These are phyloP conservation scores for Protaetia brevitarsis DNA, from an alignment of 1,140 invertebrate species.

Conservation along the genomic window DNA sequence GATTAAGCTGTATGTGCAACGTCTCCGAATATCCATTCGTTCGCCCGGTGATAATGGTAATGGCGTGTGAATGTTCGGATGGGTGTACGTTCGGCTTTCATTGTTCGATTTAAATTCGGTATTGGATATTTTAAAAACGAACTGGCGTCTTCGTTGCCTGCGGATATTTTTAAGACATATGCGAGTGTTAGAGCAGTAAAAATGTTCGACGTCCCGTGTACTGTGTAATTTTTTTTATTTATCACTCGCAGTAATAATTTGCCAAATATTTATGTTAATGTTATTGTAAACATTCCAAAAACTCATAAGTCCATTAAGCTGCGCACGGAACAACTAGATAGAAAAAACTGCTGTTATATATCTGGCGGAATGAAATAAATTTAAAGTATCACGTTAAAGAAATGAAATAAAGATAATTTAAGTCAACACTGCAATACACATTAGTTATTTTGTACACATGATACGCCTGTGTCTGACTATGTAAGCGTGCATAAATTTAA, in stretches of 20 bases:
- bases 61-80: not conserved
- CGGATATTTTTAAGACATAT: conserved; percentile 1
- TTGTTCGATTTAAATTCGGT: not conserved
- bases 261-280: conserved; percentile 18
- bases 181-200: not conserved
- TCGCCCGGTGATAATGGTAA: not conserved
- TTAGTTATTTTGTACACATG: not conserved
- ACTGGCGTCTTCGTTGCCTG: not conserved
- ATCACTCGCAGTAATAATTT: conserved; percentile 6
- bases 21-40: not conserved
- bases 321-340: not conserved
- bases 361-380: not conserved
- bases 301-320: not conserved
- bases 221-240: conserved; percentile 3
- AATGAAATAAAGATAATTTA: conserved; percentile 16
- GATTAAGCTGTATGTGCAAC: conserved; percentile 1
- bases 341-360: not conserved
- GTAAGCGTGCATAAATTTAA: no score
- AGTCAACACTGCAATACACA: conserved; percentile 11
- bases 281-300: conserved; percentile 14
- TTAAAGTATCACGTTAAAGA: conserved; percentile 7
- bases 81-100: not conserved
- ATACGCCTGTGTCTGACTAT: not conserved
- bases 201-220: conserved; percentile 4
- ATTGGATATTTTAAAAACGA: not conserved